Percentiles rank a stretch among this genome's conserved stretches.
Conservation (phyloP, 2,797 vertebrate species). For the Danio albolineatus region DNA sequence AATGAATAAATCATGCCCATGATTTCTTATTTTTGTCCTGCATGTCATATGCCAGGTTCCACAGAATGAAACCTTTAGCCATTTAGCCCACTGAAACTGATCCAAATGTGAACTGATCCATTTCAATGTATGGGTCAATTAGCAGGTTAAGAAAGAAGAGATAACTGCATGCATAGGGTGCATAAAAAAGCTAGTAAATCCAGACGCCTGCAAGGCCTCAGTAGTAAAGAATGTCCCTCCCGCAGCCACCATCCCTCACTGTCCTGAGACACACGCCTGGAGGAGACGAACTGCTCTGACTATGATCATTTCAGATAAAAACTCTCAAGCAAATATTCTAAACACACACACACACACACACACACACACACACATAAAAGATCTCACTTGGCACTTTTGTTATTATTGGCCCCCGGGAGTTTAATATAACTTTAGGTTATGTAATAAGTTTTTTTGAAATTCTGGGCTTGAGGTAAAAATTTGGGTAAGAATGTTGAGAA, state of each 20-base stretch:
- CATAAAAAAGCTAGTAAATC: constrained; percentile 12
- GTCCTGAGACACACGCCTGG: constrained; percentile 20
- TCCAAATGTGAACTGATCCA: not conserved
- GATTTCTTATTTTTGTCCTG: too few species aligned
- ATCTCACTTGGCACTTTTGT: not conserved
- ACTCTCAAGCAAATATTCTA: not conserved
- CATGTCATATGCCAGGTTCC: too few species aligned
- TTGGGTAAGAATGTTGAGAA: not conserved
- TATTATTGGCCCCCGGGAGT: not conserved
- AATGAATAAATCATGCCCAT: too few species aligned
- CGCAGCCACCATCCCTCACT: constrained; percentile 32
- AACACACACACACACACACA: too few species aligned
- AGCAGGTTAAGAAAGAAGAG: not conserved
- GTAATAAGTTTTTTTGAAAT: not conserved
- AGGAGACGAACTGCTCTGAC: not conserved
- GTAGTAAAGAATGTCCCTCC: constrained; percentile 25
- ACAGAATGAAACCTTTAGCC: not conserved
- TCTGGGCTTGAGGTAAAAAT: not conserved
- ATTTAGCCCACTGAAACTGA: not conserved
- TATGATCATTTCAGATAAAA: not conserved
- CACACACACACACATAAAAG: not conserved
- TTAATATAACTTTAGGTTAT: constrained; percentile 3
- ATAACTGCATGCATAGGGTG: too few species aligned
- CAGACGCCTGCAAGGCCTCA: constrained; percentile 29
- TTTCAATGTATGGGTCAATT: not conserved